These are phyloP conservation scores for Phorcus lineatus DNA, from an alignment of 2,888 invertebrate species.

Conservation along the genomic window DNA sequence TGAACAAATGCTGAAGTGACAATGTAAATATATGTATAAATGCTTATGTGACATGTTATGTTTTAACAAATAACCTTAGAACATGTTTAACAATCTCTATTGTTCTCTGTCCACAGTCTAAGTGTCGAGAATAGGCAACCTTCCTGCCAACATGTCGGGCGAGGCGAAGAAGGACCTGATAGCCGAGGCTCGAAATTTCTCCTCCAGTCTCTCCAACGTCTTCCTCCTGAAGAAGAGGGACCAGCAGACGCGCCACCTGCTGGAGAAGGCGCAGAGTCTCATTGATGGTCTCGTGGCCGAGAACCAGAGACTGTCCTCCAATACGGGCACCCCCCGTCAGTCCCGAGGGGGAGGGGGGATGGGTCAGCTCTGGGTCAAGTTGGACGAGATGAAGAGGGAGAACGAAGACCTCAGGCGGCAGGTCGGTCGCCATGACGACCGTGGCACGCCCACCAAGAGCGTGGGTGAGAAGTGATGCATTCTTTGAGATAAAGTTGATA, in stretches of 20 bases:
- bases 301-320: slow-evolving; percentile 42
- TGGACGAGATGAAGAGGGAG: slow-evolving; percentile 69
- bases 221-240: slow-evolving; percentile 67
- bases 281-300: slow-evolving; percentile 55
- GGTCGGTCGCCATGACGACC: slow-evolving; percentile 49
- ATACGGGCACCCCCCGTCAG: slow-evolving; percentile 39
- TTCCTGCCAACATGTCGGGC: slow-evolving; percentile 36
- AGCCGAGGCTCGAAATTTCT: slow-evolving; percentile 65
- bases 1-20: no score
- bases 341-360: slow-evolving; percentile 56
- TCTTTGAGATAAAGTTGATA: not conserved
- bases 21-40: no score
- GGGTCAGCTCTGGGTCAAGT: slow-evolving; percentile 70
- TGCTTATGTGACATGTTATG: no score
- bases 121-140: slow-evolving; percentile 3
- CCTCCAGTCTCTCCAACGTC: slow-evolving; percentile 63
- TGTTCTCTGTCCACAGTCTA: not conserved
- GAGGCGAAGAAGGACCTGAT: slow-evolving; percentile 59
- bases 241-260: slow-evolving; percentile 63
- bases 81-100: no score
- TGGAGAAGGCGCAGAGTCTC: slow-evolving; percentile 63
- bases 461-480: slow-evolving; percentile 17
- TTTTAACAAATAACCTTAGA: no score
- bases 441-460: slow-evolving; percentile 44
- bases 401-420: slow-evolving; percentile 63